phyloP scores from a whole-genome alignment of 2,113 vertebrate species.

The Trachemys scripta region DNA sequence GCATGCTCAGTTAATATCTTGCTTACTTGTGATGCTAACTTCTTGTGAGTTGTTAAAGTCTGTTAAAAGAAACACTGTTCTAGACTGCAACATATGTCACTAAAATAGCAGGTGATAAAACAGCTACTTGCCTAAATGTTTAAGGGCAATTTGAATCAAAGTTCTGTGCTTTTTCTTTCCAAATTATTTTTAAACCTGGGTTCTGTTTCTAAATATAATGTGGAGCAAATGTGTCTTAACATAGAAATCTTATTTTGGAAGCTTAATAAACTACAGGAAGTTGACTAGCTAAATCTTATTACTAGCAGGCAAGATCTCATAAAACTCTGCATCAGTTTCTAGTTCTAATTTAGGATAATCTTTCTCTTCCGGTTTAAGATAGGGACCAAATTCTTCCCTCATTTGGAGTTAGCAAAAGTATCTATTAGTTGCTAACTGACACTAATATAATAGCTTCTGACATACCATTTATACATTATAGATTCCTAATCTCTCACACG shows the following conservation, averaged over 20 bases:
- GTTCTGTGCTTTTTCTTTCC: background rate
- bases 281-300: background rate
- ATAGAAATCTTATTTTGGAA: background rate
- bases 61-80: background rate
- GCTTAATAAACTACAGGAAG: background rate
- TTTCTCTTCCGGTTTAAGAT: background rate
- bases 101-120: background rate
- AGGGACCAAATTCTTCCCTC: background rate
- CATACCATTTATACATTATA: background rate
- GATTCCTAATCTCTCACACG: background rate
- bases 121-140: background rate
- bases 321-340: background rate
- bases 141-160: background rate
- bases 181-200: background rate
- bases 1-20: slow-evolving; percentile 74
- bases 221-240: background rate
- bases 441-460: background rate
- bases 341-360: background rate
- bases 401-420: background rate
- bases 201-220: background rate
- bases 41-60: slow-evolving; percentile 56
- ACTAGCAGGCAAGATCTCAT: background rate
- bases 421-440: background rate
- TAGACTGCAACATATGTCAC: background rate
- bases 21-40: slow-evolving; percentile 29